These are phyloP conservation scores for Philhelius pedissequus DNA, from an alignment of 2,888 invertebrate species.

Conservation along the genomic window DNA sequence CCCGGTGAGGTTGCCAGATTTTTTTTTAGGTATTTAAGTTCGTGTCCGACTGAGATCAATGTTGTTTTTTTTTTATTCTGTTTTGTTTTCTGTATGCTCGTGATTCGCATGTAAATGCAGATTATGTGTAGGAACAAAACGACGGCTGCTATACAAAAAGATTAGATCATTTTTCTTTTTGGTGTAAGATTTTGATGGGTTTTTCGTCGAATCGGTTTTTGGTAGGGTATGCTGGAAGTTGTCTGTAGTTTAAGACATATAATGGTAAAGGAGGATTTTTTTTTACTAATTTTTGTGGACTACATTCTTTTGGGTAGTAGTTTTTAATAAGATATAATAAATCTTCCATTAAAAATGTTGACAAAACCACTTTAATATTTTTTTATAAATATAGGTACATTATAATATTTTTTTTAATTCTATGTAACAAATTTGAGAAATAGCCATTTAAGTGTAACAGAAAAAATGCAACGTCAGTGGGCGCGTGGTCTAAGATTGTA, in stretches of 20 bases:
- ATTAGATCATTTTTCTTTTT: neutral
- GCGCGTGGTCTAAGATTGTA: too few relatives aligned
- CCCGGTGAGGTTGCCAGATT: conserved; percentile 31
- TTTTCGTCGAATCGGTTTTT: neutral
- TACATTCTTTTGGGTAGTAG: too few relatives aligned
- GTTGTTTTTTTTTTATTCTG: neutral
- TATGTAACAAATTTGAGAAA: too few relatives aligned
- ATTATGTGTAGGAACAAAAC: conserved; percentile 22
- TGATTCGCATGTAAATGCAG: conserved; percentile 48
- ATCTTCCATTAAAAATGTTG: too few relatives aligned
- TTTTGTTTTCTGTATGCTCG: conserved; percentile 2
- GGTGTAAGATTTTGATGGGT: neutral
- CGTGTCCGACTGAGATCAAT: conserved; percentile 14
- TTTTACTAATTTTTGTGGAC: too few relatives aligned
- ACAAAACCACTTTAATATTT: too few relatives aligned
- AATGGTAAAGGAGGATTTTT: too few relatives aligned
- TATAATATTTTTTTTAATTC: too few relatives aligned
- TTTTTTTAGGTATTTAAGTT: conserved; percentile 3
- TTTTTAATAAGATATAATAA: too few relatives aligned
- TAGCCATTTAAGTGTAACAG: too few relatives aligned
- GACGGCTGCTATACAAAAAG: conserved; percentile 37
- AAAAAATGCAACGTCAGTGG: too few relatives aligned
- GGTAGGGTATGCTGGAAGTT: neutral
- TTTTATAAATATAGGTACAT: too few relatives aligned
- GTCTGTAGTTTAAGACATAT: neutral